Evolutionary conservation across 1,140 invertebrate genomes (phyloP), one percentile per base, ranked within the genome.

Genomic region (Euglossa dilemma): DNA sequence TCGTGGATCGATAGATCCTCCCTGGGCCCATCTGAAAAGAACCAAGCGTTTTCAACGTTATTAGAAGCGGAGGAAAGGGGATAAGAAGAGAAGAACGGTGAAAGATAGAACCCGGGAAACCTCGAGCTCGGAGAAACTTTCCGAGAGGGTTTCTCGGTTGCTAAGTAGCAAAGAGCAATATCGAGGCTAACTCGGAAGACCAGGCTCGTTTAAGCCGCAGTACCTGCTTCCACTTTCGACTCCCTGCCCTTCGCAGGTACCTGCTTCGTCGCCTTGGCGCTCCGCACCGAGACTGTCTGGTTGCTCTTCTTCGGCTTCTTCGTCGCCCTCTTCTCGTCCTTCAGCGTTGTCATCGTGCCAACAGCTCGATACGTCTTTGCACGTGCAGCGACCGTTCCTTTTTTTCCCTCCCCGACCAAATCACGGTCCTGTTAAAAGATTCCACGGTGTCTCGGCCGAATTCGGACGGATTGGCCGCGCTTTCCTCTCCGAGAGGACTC

Each of bases 331-430:
- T 88, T 90, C 54, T 82, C 82, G 59, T 92, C 90, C 72, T 90
- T 89, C 45, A 89, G 73, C 75, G 91, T 92, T 90, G 91, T 92
- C 75, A 80, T 84, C 66, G n/a, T 71, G 75, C 74, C 81, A 77
- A 69, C n/a, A n/a, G 12, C 12, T 64, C 52, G 23, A 23, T 20
- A 9, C 8, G 18, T 63, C 74, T 18, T 11, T 16, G n/a, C 59
- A 14, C 50, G 25, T 14, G 1, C 28, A 28, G 18, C 20, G 4
- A n/a, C n/a, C n/a, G 6, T 45, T 59, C 2, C 14, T 6, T 18
- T 43, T 45, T n/a, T 57, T 45, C 52, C 20, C 20, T 3, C 28
- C 36, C 3, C 20, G 56, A 25, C 1, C 36, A 36, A 36, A 36
- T 36, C 36, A 36, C 36, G 23, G 57, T 56, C 20, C 43, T n/a